Evolutionary conservation across 2,113 vertebrate genomes (phyloP), one percentile per base, ranked within the genome.

Genomic region (Chamaetylas fuelleborni): DNA sequence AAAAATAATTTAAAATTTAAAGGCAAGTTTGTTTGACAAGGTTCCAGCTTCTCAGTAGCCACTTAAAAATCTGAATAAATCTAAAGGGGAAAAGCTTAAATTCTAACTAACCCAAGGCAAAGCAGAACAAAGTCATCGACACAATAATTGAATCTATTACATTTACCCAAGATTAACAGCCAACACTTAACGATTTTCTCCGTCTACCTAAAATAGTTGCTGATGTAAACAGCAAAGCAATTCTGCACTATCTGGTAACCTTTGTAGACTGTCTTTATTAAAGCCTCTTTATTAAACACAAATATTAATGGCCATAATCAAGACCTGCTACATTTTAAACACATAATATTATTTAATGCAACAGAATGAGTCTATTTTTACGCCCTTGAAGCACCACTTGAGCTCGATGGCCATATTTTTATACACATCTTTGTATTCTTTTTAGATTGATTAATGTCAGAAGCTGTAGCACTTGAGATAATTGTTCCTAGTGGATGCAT

Each of bases 1-100:
- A 93, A 97, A 97, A 97, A 96, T 94, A 73, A 95, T 93, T 88
- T 81, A 85, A 94, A 94, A 82, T 78, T 65, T 83, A 95, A 92
- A 90, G 81, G 85, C 77, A 64, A 71, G 48, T 92, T 88, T 92
- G 74, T 93, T 50, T 79, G 92, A 93, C 86, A 28, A 38, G 24
- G 50, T 78, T 86, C 93, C 96, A 78, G 91, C 69, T 86, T 90
- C 87, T 70, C 53, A 79, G 93, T 33, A 31, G 78, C 86, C 80
- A 71, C 78, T 81, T 86, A 88, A 88, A 71, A 69, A 91, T 87
- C 64, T 81, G 83, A 92, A 70, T 84, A 81, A 38, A 54, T 62
- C 61, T 58, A 71, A 91, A 88, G 89, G 42, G 88, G 81, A 87
- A 71, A 93, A 38, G 69, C 11, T 45, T 95, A 93, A 91, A 85